Evolutionary conservation across 2,888 invertebrate species (phyloP).

Genomic region (Liopterus haemorrhoidalis): DNA sequence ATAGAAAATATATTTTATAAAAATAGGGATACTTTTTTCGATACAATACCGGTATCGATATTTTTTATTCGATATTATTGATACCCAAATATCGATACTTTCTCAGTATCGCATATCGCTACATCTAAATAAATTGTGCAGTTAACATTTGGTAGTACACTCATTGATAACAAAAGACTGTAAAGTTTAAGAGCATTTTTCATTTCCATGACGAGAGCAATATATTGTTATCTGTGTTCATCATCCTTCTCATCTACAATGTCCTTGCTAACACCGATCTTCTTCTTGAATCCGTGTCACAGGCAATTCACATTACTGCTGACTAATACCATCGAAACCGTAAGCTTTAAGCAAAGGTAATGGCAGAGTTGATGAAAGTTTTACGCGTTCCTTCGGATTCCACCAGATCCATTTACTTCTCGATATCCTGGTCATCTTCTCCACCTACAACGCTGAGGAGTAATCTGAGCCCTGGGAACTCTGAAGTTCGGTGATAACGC

Average conservation of each 20-base stretch:
- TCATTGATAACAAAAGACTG: conserved; percentile 59
- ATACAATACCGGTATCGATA: no score
- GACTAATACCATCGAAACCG: conserved; percentile 76
- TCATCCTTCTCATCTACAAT: conserved; percentile 72
- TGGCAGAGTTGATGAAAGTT: conserved; percentile 71
- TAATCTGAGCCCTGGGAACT: conserved; percentile 64
- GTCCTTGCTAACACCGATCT: conserved; percentile 59
- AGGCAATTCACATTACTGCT: conserved; percentile 55
- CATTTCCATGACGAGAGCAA: conserved; percentile 67
- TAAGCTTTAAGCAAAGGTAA: conserved; percentile 65
- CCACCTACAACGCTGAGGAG: conserved; percentile 75
- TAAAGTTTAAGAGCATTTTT: conserved; percentile 66
- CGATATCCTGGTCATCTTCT: conserved; percentile 57
- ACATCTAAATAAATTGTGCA: conserved; percentile 61
- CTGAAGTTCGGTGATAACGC: conserved; percentile 64
- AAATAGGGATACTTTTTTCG: no score
- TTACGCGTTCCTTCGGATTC: conserved; percentile 68
- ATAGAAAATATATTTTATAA: no score
- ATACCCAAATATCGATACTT: no score
- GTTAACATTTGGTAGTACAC: conserved; percentile 74
- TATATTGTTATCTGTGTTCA: conserved; percentile 77
- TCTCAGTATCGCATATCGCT: no score
- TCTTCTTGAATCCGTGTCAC: conserved; percentile 73
- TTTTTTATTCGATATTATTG: no score
- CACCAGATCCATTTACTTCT: conserved; percentile 65